Conservation (phyloP, 2,113 vertebrate genomes). For the Rousettus leschenaultii region DNA sequence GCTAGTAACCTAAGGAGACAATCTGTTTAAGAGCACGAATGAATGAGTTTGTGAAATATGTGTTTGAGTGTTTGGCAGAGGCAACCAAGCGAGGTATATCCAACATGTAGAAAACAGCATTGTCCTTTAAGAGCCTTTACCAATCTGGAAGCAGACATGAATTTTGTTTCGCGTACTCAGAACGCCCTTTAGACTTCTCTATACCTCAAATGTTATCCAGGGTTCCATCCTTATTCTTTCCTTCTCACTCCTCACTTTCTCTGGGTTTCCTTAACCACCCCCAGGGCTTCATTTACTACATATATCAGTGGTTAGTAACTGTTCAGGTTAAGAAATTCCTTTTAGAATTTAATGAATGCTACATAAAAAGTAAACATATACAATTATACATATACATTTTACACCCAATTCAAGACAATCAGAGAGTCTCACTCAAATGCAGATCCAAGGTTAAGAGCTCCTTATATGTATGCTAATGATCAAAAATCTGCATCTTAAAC, state of each 20-base stretch:
- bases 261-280: neutral
- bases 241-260: neutral
- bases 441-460: neutral
- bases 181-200: neutral
- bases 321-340: constrained; percentile 1
- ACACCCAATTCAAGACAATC: neutral
- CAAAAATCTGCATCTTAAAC: neutral
- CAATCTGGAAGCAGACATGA: neutral
- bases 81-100: neutral
- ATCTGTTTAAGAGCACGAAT: neutral
- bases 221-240: neutral
- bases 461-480: neutral
- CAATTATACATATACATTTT: neutral
- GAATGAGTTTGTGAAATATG: neutral
- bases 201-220: neutral
- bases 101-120: neutral
- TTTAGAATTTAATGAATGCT: neutral
- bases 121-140: neutral
- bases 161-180: neutral
- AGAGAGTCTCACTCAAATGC: neutral
- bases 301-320: neutral
- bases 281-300: neutral
- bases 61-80: neutral
- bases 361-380: neutral
- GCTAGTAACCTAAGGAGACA: neutral